Evolutionary conservation across 2,888 invertebrate genomes (phyloP), one percentile per base, ranked within the genome.

Genomic region (Barypeithes pellucidus): DNA sequence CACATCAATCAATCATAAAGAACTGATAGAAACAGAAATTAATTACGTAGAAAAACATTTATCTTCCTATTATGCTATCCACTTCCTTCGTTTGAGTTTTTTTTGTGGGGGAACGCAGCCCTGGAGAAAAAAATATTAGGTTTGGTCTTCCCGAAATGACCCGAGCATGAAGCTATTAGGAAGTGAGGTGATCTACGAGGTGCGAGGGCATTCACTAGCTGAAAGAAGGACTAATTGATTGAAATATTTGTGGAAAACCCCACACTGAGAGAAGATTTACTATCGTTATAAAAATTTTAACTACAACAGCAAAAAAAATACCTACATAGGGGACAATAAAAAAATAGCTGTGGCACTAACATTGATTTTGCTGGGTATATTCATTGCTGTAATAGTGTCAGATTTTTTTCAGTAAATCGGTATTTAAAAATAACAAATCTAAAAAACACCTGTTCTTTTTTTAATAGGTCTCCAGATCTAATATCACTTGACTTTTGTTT

Each of bases 41-140:
- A 73, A 73, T 73, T 73, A 73, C 73, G 68, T 73, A 73, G 73
- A 73, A 73, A 73, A 73, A 73, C 73, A 73, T 73, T 73, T 73
- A 73, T 73, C 73, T 73, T 73, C 73, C 73, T 54, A 66, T 69
- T 73, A 69, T 65, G 54, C 61, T 61, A 50, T 66, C 60, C 59
- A 69, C 73, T 66, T 63, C 69, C 61, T 69, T 73, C 65, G 33
- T 33, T 57, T 57, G 14, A 33, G 54, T 54, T 54, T 57, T 54
- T 52, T 24, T 52, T 16, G 9, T 9, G 11, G 33, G 16, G 5
- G 14, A 52, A 18, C 22, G 12, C 4, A 39, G 54, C 54, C 16
- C 33, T 14, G 22, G 22, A n/a, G 16, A 24, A 66, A 66, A 66
- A 54, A 65, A 33, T 66, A 52, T 52, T 66, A 41, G 14, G 52